Percentiles rank a stretch among this genome's conserved stretches.
Conservation (phyloP, 2,797 vertebrate genomes). For the Chelonia mydas region DNA sequence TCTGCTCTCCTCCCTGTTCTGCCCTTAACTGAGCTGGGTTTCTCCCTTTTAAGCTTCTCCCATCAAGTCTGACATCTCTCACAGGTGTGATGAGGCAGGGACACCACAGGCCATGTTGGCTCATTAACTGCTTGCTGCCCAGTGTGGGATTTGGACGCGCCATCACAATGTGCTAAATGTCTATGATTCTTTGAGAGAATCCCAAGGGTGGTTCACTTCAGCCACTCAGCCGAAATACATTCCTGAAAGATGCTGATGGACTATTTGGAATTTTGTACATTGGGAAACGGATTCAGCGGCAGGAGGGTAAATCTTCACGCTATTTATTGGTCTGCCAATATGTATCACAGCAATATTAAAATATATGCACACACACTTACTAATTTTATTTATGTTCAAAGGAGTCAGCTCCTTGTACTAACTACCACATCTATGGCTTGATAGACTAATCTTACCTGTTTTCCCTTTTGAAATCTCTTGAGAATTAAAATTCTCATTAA, state of each 20-base stretch:
- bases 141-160: neutral
- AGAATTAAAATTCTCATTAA: constrained; percentile 79
- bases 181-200: neutral
- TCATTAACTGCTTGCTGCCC: neutral
- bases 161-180: neutral
- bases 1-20: neutral
- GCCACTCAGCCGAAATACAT: constrained; percentile 19
- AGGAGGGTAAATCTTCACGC: constrained; percentile 62
- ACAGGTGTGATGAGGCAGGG: neutral
- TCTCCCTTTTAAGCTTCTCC: neutral
- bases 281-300: constrained; percentile 40
- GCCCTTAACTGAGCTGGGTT: neutral
- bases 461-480: constrained; percentile 66
- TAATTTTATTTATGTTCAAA: constrained; percentile 77
- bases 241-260: constrained; percentile 6
- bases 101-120: neutral
- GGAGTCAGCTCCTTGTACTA: constrained; percentile 56
- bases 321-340: constrained; percentile 74
- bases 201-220: neutral
- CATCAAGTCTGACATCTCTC: neutral
- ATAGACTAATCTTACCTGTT: constrained; percentile 74
- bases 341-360: constrained; percentile 71
- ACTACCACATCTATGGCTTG: constrained; percentile 58
- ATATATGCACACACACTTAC: constrained; percentile 70
- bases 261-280: constrained; percentile 47